Percentiles rank a stretch among this genome's conserved stretches.
Evolutionary conservation across 2,888 invertebrate genomes (phyloP).

Genomic region (Uropetala carovei): DNA sequence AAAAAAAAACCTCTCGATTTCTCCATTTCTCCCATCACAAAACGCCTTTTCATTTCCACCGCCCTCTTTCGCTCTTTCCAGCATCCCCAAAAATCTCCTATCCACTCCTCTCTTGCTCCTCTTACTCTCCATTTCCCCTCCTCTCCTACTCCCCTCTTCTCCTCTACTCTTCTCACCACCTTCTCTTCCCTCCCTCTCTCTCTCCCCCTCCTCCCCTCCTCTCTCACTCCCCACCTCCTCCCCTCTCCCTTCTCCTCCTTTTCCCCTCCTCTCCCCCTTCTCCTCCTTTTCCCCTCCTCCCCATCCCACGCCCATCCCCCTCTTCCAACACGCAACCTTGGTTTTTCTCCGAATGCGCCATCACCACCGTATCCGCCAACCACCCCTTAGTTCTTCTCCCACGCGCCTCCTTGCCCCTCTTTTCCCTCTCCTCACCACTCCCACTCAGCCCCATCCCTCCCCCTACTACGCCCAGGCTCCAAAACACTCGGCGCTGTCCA

Average conservation of each 20-base stretch:
- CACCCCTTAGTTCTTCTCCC: neutral
- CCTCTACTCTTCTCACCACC: neutral
- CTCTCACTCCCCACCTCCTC: neutral
- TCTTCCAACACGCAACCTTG: conserved; percentile 2
- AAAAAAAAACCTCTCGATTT: neutral
- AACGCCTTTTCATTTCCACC: neutral
- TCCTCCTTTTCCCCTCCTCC: neutral
- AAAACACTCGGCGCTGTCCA: conserved; percentile 52
- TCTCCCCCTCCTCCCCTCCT: too few species aligned
- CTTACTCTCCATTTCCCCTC: neutral
- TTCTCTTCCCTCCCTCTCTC: neutral
- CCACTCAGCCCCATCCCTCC: neutral
- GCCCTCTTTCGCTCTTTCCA: neutral
- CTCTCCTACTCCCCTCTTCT: neutral
- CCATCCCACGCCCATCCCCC: neutral
- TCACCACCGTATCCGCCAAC: neutral
- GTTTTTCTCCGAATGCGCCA: neutral
- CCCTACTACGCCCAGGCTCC: conserved; percentile 18
- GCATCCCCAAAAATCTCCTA: too few species aligned
- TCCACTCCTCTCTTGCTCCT: too few species aligned
- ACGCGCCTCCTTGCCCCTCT: neutral
- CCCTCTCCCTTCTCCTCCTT: neutral
- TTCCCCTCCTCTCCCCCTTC: too few species aligned
- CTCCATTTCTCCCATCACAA: neutral
- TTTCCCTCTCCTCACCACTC: neutral